These are phyloP conservation scores for Anguilla megastoma DNA, from an alignment of 2,797 vertebrate species.

Conservation along the genomic window DNA sequence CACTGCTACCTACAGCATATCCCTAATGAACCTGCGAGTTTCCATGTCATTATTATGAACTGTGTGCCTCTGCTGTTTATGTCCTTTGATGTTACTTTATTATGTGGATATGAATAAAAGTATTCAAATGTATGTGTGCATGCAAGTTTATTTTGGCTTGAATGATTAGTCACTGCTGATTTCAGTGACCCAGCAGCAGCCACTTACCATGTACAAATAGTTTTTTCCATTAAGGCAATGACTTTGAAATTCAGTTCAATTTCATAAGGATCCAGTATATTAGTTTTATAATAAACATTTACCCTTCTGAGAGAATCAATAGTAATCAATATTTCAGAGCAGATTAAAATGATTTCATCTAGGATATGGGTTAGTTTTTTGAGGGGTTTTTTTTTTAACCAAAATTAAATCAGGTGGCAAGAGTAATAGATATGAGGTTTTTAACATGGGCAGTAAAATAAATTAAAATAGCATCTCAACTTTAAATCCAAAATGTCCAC, in stretches of 20 bases:
- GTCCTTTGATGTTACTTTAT: no score
- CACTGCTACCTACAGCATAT: no score
- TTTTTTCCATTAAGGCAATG: neutral
- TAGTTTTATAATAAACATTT: neutral
- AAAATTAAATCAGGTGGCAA: neutral
- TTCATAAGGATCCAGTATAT: neutral
- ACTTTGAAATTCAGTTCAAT: neutral
- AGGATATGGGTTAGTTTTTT: neutral
- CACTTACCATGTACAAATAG: no score
- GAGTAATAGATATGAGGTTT: conserved; percentile 2
- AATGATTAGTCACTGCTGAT: neutral
- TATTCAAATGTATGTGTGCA: neutral
- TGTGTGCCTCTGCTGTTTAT: no score
- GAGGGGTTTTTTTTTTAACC: neutral
- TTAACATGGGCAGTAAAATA: neutral
- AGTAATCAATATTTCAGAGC: neutral
- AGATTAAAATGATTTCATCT: neutral
- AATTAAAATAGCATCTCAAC: neutral
- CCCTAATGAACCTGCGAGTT: no score
- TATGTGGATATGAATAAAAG: neutral
- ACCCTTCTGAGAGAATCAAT: neutral
- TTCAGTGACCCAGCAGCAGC: no score
- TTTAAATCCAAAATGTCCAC: neutral
- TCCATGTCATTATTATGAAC: no score
- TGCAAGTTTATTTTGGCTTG: neutral